These are phyloP conservation scores for Drosophila nebulosa DNA, from an alignment of 1,140 invertebrate species.

Conservation along the genomic window DNA sequence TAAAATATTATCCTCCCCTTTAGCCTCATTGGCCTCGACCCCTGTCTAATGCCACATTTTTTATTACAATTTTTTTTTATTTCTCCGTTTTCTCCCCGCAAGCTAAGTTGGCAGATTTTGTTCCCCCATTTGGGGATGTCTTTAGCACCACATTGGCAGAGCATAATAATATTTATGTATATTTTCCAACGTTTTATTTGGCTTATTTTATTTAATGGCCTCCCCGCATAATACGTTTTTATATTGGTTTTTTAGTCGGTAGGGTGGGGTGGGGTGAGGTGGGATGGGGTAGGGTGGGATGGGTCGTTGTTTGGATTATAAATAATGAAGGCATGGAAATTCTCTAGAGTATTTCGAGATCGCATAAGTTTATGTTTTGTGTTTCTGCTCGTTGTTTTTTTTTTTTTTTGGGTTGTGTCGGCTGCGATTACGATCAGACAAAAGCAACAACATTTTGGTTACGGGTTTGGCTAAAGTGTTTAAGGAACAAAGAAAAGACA, in stretches of 20 bases:
- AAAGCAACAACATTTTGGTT: neutral
- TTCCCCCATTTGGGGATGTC: neutral
- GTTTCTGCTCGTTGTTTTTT: neutral
- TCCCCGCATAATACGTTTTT: constrained; percentile 44
- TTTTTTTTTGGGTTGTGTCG: constrained; percentile 3
- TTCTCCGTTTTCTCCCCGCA: neutral
- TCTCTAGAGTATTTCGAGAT: constrained; percentile 26
- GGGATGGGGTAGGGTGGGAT: too few species aligned
- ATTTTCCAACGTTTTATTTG: constrained; percentile 31
- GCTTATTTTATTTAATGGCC: constrained; percentile 53
- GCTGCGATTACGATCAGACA: constrained; percentile 31
- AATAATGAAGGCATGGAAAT: constrained; percentile 37
- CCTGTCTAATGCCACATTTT: neutral
- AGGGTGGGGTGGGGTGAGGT: too few species aligned
- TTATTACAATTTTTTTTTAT: neutral
- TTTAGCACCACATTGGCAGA: constrained; percentile 24
- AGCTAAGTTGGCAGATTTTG: neutral
- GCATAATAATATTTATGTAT: constrained; percentile 43
- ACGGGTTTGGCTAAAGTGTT: constrained; percentile 26
- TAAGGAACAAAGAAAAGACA: constrained; percentile 46
- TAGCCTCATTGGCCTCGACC: neutral
- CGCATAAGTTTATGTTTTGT: constrained; percentile 16
- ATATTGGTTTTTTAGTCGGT: constrained; percentile 24
- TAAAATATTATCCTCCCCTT: neutral
- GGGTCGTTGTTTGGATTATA: constrained; percentile 16